Evolutionary conservation across 2,797 vertebrate species (phyloP), one percentile per base, ranked within the genome.

Genomic region (Microcaecilia unicolor): DNA sequence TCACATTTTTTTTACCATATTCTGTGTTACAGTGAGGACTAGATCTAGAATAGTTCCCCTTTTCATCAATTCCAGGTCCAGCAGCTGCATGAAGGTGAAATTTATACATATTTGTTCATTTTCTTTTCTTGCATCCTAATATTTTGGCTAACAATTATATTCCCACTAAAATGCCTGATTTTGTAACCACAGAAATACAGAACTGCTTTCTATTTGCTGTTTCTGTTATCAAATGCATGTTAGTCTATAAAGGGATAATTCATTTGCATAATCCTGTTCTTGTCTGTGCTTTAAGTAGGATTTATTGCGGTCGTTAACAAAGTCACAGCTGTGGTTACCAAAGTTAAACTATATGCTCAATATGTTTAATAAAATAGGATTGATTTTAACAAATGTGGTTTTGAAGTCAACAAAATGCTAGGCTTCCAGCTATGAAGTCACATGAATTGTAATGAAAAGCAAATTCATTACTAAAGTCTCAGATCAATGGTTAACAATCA

Each of bases 261-360:
- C 28, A 75, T 82, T 76, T 85, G 69, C 77, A 82, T 80, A 79
- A 78, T 80, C 81, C 48, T 71, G 65, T 66, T 67, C 64, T 64
- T 73, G 62, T 75, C 70, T 74, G 60, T 70, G 55, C 66, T 62
- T 76, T 74, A 82, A 79, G 75, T 67, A 73, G 79, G 72, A 83
- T 80, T 83, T 84, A 85, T 81, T 73, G 76, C 72, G 66, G 70
- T 78, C 63, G 47, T 80, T 85, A 83, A 76, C 56, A 50, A 61
- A 78, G 75, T 64, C 68, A 69, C 74, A 80, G 72, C 74, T 80
- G 68, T 69, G 70, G 61, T 76, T 79, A 72, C 62, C 31, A 52
- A 66, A 71, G 69, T 70, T 73, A 54, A 57, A 57, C 64, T 72
- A 22, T 53, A 47, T 49, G 63, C 60, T 72, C 62, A 58, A 62